Evolutionary conservation across 2,797 vertebrate genomes (phyloP), one percentile per base, ranked within the genome.

Genomic region (Cossypha dichroa): DNA sequence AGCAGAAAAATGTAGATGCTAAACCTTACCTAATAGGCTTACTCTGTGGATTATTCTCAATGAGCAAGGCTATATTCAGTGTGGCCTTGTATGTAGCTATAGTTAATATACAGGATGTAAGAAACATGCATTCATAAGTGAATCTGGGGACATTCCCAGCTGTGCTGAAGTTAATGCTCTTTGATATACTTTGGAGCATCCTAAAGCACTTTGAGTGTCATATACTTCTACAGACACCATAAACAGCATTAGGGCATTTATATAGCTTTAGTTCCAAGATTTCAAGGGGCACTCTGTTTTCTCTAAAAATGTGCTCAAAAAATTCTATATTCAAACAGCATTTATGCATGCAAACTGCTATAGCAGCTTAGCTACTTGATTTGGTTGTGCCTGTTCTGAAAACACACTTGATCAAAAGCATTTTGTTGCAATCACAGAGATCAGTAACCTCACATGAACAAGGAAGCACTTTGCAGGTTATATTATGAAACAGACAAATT

Each of bases 11-110:
- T 95, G 93, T 52, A 86, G 80, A 85, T 79, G 75, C 82, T 95
- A 95, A 95, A 91, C 80, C 93, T 96, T 86, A 79, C 69, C 80
- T 97, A 96, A 96, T 54, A 96, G 70, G 92, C 81, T 96, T 96
- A 95, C 74, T 85, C 84, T 67, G 36, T 49, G 84, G 89, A 79
- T 96, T 94, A 95, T 69, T 92, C 58, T 91, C 82, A 92, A 75
- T 88, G 92, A 66, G 82, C 69, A 94, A 67, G 68, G 56, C 78
- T 91, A 8, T 62, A 55, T 26, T 83, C 78, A 83, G 72, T 81
- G 69, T 40, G 56, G 81, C 54, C 29, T 34, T 49, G 29, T 51
- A 45, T 70, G 58, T 34, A 64, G 67, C 46, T n/a, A 10, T 41
- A 59, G 38, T n/a, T 86, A 90, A 86, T 46, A 81, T 25, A 69